Evolutionary conservation across 2,888 invertebrate species (phyloP), one percentile per base, ranked within the genome.

Genomic region (Nephrocerus scutellatus): DNA sequence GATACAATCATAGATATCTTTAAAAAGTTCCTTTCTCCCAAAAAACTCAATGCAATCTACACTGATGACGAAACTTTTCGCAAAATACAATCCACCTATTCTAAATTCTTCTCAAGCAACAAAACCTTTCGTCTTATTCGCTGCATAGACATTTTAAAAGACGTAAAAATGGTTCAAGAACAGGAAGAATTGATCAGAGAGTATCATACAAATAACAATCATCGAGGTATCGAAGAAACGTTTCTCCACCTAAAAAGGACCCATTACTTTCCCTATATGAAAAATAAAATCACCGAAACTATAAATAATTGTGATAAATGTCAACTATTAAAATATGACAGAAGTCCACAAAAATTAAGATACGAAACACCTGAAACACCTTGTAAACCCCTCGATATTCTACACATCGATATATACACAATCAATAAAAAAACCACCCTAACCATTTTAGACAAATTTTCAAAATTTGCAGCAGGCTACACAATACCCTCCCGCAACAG

Each of bases 361-460:
- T 46, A 18, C 12, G 24, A 44, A 31, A 16, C 32, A 16, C 35
- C 49, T 7, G 41, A 44, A 44, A 46, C 41, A 8, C 46, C 48
- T 1, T 13, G 18, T 2, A 23, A 37, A 36, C 46, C 47, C 4
- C 13, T 39, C 22, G 25, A 44, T 6, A 48, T 48, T 15, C 5
- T 49, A 31, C 45, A 51, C 22, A 40, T 48, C 7, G 49, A 48
- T 16, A 29, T 49, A 3, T 47, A 44, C 16, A 30, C 30, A 1
- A 48, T 47, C 3, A 44, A 48, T 13, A 12, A 29, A 3, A 37
- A 30, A 15, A 30, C 30, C 12, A 41, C 38, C 9, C 26, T 46
- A 8, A 46, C 46, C n/a, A 40, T 52, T 10, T 39, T 48, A 9
- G 48, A 46, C 13, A 48, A 50, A 41, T 49, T 49, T 32, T 41